Percentiles rank a stretch among this genome's conserved stretches.
These are phyloP conservation scores for Cottus gobio DNA, from an alignment of 2,113 vertebrate species.

Conservation along the genomic window DNA sequence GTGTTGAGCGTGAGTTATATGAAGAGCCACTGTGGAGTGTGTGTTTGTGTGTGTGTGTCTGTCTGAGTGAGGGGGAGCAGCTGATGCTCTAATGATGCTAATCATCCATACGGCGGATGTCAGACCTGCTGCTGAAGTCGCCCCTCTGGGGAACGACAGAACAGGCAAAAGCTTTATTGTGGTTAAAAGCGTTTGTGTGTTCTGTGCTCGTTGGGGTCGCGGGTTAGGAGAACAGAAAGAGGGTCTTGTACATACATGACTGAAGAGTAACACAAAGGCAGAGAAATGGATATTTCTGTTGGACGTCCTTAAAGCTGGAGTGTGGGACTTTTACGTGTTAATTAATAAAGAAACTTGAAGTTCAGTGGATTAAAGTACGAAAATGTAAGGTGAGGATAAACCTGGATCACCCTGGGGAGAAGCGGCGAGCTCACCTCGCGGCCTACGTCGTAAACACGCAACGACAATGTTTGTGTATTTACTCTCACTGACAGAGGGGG, in stretches of 20 bases:
- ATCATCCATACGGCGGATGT: conserved; percentile 70
- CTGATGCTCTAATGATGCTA: conserved; percentile 73
- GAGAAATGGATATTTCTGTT: neutral
- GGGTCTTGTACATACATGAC: conserved; percentile 12
- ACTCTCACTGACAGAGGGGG: neutral
- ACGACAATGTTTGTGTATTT: neutral
- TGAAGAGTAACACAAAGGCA: neutral
- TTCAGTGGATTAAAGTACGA: neutral
- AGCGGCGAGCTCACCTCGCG: no score
- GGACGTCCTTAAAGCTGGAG: neutral
- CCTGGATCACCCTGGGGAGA: no score
- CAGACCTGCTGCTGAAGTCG: conserved; percentile 56
- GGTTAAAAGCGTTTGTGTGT: conserved; percentile 65
- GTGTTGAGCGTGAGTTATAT: conserved; percentile 47
- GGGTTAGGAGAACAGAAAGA: conserved; percentile 14
- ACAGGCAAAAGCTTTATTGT: conserved; percentile 55
- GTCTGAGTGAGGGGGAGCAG: conserved; percentile 52
- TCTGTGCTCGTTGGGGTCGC: conserved; percentile 8
- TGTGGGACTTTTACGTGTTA: neutral
- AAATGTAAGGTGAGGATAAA: no score
- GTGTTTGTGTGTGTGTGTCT: conserved; percentile 32
- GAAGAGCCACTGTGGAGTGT: conserved; percentile 47
- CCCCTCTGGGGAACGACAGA: conserved; percentile 44
- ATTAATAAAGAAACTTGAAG: neutral
- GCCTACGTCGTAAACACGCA: neutral